phyloP scores from a whole-genome alignment of 92 coral and sea anemone genomes.

The Epizoanthus scotinus region DNA sequence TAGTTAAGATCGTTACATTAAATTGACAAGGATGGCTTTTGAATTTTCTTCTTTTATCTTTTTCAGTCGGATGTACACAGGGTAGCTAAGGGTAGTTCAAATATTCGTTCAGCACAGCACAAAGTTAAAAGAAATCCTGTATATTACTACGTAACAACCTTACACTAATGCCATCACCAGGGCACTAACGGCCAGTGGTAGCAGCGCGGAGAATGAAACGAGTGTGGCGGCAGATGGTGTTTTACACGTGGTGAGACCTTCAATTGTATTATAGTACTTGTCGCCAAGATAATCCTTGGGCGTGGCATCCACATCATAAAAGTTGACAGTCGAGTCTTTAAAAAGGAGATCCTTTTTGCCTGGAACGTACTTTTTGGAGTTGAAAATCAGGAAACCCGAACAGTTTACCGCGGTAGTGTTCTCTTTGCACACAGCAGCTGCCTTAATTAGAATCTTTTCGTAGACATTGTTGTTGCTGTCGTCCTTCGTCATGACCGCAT shows the following conservation, averaged over 20 bases:
- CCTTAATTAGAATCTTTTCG: constrained; percentile 34
- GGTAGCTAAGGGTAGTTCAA: no score
- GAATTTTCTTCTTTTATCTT: no score
- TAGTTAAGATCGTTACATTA: no score
- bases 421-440: constrained; percentile 28
- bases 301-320: constrained; percentile 28
- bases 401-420: constrained; percentile 23
- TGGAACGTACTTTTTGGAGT: background rate
- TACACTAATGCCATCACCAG: constrained; percentile 1
- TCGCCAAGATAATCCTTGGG: constrained; percentile 27
- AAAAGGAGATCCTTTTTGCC: constrained; percentile 48
- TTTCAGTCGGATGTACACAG: no score
- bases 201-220: constrained; percentile 9
- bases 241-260: background rate
- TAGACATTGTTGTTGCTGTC: background rate
- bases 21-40: no score
- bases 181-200: background rate
- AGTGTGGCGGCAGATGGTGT: background rate
- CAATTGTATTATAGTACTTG: background rate
- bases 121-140: no score
- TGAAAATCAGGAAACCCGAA: constrained; percentile 34
- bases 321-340: constrained; percentile 54
- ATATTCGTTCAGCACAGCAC: no score
- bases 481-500: constrained; percentile 51
- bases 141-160: background rate